phyloP scores from a whole-genome alignment of 1,140 invertebrate genomes.

The Hydropsyche tenuis region DNA sequence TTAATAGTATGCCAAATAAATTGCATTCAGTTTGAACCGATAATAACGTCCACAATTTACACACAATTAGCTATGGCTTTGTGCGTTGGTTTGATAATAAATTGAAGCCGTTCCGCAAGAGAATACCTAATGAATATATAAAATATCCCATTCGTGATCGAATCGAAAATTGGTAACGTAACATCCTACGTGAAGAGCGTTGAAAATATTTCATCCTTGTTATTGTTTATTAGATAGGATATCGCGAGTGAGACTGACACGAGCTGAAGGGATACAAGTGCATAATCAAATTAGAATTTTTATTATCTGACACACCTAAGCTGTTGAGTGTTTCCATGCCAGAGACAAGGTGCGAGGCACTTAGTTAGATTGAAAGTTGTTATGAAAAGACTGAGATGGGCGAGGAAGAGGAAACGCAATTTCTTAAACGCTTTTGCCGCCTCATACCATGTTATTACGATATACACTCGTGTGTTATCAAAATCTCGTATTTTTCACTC shows the following conservation, averaged over 20 bases:
- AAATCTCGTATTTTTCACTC: too few species aligned
- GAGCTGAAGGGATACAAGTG: background rate
- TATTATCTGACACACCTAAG: constrained; percentile 40
- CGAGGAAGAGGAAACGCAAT: constrained; percentile 35
- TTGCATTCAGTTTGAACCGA: constrained; percentile 2
- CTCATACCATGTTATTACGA: background rate
- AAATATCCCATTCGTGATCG: too few species aligned
- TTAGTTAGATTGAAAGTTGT: constrained; percentile 46
- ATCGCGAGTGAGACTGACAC: background rate
- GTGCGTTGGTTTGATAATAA: constrained; percentile 12
- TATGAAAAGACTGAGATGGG: constrained; percentile 35
- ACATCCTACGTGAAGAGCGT: background rate
- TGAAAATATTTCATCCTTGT: background rate
- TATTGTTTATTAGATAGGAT: too few species aligned
- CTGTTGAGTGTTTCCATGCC: constrained; percentile 14
- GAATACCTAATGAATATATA: constrained; percentile 1
- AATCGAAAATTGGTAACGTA: too few species aligned
- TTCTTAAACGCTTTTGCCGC: constrained; percentile 42
- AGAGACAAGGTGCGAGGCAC: constrained; percentile 45
- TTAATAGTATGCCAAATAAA: constrained; percentile 21
- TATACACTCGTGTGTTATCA: too few species aligned
- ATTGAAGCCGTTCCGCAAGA: background rate
- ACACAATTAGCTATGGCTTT: constrained; percentile 17
- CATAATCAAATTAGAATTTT: constrained; percentile 45
- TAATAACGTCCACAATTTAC: constrained; percentile 14